Percentiles rank a stretch among this genome's conserved stretches.
These are phyloP conservation scores for Oceanites oceanicus DNA, from an alignment of 2,113 vertebrate species.

Conservation along the genomic window DNA sequence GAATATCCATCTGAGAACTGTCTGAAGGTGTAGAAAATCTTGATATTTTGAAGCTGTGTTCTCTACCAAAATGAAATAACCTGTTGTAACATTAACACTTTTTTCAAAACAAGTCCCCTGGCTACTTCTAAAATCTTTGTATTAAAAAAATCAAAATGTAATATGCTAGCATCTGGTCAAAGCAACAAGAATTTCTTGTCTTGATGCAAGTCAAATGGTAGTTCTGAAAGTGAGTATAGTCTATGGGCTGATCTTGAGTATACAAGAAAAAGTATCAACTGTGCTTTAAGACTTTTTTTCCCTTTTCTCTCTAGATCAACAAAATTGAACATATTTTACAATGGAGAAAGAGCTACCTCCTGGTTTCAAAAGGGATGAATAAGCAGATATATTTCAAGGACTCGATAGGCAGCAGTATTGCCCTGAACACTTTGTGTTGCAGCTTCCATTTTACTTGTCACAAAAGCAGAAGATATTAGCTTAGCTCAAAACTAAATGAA, in stretches of 20 bases:
- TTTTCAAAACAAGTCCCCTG: neutral
- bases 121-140: neutral
- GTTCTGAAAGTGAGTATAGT: neutral
- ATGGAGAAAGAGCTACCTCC: neutral
- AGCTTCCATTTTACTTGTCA: conserved; percentile 1
- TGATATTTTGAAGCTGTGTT: neutral
- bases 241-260: neutral
- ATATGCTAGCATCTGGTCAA: neutral
- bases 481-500: neutral
- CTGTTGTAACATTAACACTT: neutral
- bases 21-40: neutral
- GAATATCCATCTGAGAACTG: neutral
- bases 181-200: neutral
- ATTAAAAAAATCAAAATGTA: neutral
- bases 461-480: conserved; percentile 13
- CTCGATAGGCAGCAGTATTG: neutral
- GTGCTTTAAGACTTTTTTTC: neutral
- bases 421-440: neutral
- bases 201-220: neutral
- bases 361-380: neutral
- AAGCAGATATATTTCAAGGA: conserved; percentile 26
- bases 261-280: neutral
- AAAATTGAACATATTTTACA: neutral
- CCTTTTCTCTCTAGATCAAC: neutral
- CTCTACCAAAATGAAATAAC: neutral